Base-by-base conservation (phyloP, 2,888 invertebrate species). In the Gastrophysa polygoni region DNA sequence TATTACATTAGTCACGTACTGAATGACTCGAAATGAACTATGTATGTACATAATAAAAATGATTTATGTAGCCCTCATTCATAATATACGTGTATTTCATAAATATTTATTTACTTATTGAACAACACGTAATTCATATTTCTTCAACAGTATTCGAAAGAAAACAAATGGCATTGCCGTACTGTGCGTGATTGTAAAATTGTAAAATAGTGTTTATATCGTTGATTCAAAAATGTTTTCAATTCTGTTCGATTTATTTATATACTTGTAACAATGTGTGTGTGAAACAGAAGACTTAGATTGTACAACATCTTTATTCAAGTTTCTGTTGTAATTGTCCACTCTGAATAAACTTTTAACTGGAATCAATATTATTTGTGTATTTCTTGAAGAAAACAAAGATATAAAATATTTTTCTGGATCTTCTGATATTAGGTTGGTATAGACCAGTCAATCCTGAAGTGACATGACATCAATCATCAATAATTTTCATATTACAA, bases 251-350 rank as follows among this genome's bases (percentile, higher is more conserved):
- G 68, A 68, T 75, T 81, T 81, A 81, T 81, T 81, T 80, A 80
- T 81, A 78, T 80, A 78, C 78, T 78, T 79, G 77, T 78, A 77
- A 74, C 43, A 73, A 71, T 69, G 73, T 76, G 78, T 81, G 80
- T 78, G 78, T 79, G 77, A 77, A 78, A 75, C 76, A 76, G 75
- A 77, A 74, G 75, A 73, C 69, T 76, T 80, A 80, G 77, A 76
- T 75, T 79, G 78, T 77, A 77, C 78, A 38, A 38, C 11, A 78
- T 76, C 77, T 76, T 78, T 78, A 79, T 78, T 78, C 80, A 79
- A 80, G 79, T 81, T 81, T 81, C 77, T 81, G 81, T 82, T 82
- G 82, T 82, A 81, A 81, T 81, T 82, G 82, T 82, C 82, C 80
- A 79, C 78, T 77, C 78, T 79, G 75, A 80, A 81, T 80, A 80